Evolutionary conservation across 2,797 vertebrate genomes (phyloP).

Genomic region (Uromys caudimaculatus): DNA sequence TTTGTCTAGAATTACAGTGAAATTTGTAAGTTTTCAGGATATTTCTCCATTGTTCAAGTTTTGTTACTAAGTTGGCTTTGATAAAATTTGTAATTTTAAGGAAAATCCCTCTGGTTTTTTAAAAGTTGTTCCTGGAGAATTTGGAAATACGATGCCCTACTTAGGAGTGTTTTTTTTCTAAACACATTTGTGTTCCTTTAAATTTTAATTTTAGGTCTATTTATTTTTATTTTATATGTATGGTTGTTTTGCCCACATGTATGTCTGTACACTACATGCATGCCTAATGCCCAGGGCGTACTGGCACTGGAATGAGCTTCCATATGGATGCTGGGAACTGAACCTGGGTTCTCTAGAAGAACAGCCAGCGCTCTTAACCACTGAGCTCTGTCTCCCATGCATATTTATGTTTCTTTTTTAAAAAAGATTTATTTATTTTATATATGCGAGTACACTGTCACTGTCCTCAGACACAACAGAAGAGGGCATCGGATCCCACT

Average conservation of each 20-base stretch:
- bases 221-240: not conserved
- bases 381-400: too few relatives aligned
- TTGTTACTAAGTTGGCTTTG: not conserved
- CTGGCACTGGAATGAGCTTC: too few relatives aligned
- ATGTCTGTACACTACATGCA: not conserved
- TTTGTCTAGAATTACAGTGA: slow-evolving; percentile 6
- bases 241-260: not conserved
- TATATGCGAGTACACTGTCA: too few relatives aligned
- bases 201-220: not conserved
- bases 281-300: not conserved
- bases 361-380: too few relatives aligned
- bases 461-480: not conserved
- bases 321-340: too few relatives aligned
- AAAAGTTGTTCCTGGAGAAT: not conserved
- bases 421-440: too few relatives aligned
- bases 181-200: not conserved
- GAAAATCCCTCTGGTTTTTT: not conserved
- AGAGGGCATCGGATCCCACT: not conserved
- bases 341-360: too few relatives aligned
- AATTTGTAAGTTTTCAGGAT: not conserved
- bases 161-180: not conserved
- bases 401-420: too few relatives aligned
- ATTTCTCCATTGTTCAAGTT: not conserved
- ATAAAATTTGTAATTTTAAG: slow-evolving; percentile 42
- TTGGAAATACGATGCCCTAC: not conserved